Conservation (phyloP, 2,797 vertebrate genomes). For the Rhinichthys osculus region DNA sequence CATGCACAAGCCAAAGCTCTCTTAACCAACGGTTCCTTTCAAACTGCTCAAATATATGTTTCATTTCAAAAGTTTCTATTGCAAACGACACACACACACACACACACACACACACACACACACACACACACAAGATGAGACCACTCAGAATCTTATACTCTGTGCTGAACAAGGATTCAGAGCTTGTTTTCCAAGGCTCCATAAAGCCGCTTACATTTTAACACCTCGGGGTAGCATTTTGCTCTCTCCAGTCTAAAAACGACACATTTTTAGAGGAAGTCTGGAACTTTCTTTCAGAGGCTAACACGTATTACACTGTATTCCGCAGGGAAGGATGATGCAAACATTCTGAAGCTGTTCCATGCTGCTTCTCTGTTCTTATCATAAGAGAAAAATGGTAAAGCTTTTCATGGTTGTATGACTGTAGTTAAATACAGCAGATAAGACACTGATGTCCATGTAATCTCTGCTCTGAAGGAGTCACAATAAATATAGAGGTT, state of each 20-base stretch:
- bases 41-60: constrained; percentile 5
- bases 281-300: constrained; percentile 42
- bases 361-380: constrained; percentile 25
- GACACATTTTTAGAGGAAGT: constrained; percentile 34
- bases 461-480: constrained; percentile 32
- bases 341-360: constrained; percentile 18
- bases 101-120: no score
- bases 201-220: constrained; percentile 51
- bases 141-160: constrained; percentile 17
- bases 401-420: constrained; percentile 32
- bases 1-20: constrained; percentile 17
- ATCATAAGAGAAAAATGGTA: constrained; percentile 22
- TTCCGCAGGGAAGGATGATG: constrained; percentile 33
- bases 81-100: constrained; percentile 1
- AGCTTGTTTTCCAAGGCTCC: constrained; percentile 32
- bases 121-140: not conserved
- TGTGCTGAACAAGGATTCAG: constrained; percentile 34
- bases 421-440: constrained; percentile 32
- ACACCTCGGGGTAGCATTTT: constrained; percentile 46
- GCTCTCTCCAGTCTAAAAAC: constrained; percentile 45
- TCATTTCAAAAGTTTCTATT: constrained; percentile 12
- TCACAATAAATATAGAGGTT: constrained; percentile 17
- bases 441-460: constrained; percentile 20
- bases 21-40: constrained; percentile 8
- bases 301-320: constrained; percentile 37